Conservation (phyloP, 2,888 invertebrate genomes). For the Phyllotreta striolata region DNA sequence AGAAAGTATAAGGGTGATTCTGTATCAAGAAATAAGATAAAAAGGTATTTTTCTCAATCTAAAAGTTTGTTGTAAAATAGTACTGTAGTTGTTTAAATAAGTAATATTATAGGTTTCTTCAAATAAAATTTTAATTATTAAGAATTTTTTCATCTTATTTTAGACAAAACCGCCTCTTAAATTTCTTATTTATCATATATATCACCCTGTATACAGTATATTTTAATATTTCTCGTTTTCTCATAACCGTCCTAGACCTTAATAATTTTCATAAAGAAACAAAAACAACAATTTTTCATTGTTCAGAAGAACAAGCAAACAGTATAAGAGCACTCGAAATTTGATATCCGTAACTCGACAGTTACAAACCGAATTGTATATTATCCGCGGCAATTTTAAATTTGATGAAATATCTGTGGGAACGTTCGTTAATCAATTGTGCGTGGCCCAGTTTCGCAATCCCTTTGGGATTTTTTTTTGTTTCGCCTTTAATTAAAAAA, state of each 20-base stretch:
- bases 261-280: slow-evolving; percentile 6
- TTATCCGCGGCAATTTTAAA: not conserved
- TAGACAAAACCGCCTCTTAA: too few relatives aligned
- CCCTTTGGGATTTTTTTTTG: slow-evolving; percentile 20
- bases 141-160: too few relatives aligned
- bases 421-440: slow-evolving; percentile 26
- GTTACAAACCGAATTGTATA: slow-evolving; percentile 9
- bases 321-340: slow-evolving; percentile 2
- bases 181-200: too few relatives aligned
- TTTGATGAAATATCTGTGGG: slow-evolving; percentile 28
- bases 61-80: too few relatives aligned
- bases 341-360: slow-evolving; percentile 8
- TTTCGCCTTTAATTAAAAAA: slow-evolving; percentile 12
- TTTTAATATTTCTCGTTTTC: slow-evolving; percentile 3
- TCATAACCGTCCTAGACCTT: not conserved
- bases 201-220: too few relatives aligned
- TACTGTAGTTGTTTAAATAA: too few relatives aligned
- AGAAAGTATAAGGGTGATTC: too few relatives aligned
- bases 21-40: too few relatives aligned
- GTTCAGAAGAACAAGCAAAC: slow-evolving; percentile 8
- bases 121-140: too few relatives aligned
- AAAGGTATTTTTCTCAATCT: too few relatives aligned
- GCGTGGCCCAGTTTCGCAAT: slow-evolving; percentile 25
- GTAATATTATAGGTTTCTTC: too few relatives aligned
- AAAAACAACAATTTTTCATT: slow-evolving; percentile 19